Conservation (phyloP, 2,797 vertebrate genomes). For the Rhinatrema bivittatum region DNA sequence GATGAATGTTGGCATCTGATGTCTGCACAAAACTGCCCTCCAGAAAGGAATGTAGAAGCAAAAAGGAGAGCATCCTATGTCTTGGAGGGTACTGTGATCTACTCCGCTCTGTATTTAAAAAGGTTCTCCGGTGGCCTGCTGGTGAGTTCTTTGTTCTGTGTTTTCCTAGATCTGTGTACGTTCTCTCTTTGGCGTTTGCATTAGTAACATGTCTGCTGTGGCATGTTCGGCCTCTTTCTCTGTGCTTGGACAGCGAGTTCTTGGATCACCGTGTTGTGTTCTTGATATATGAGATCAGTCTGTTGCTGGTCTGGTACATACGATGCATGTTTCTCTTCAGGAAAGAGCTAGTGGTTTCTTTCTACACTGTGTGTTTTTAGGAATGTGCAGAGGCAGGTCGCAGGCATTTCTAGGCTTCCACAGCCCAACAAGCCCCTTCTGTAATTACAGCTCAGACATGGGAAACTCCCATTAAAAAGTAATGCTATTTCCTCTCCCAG, state of each 20-base stretch:
- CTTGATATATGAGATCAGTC: constrained; percentile 59
- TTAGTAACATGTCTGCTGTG: constrained; percentile 47
- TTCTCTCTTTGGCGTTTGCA: constrained; percentile 40
- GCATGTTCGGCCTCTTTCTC: constrained; percentile 51
- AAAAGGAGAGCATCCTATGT: constrained; percentile 46
- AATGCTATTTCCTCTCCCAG: too few species aligned
- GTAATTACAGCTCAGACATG: constrained; percentile 33
- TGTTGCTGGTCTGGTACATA: constrained; percentile 48
- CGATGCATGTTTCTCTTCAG: constrained; percentile 52
- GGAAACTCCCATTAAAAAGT: too few species aligned
- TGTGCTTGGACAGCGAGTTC: constrained; percentile 56
- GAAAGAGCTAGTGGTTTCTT: constrained; percentile 45
- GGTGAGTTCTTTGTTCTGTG: constrained; percentile 54
- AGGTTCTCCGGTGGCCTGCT: constrained; percentile 43
- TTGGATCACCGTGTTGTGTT: constrained; percentile 55
- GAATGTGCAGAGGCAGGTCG: constrained; percentile 50
- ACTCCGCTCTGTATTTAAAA: constrained; percentile 43
- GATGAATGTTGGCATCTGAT: constrained; percentile 51
- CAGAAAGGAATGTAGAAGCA: constrained; percentile 23
- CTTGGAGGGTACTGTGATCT: constrained; percentile 50
- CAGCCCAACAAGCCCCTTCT: constrained; percentile 38
- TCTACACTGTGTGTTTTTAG: constrained; percentile 60
- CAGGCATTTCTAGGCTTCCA: constrained; percentile 37
- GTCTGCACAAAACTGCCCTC: constrained; percentile 46
- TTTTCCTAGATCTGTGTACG: constrained; percentile 48